Conservation (phyloP, 2,888 invertebrate genomes). For the Hypolimnas misippus region DNA sequence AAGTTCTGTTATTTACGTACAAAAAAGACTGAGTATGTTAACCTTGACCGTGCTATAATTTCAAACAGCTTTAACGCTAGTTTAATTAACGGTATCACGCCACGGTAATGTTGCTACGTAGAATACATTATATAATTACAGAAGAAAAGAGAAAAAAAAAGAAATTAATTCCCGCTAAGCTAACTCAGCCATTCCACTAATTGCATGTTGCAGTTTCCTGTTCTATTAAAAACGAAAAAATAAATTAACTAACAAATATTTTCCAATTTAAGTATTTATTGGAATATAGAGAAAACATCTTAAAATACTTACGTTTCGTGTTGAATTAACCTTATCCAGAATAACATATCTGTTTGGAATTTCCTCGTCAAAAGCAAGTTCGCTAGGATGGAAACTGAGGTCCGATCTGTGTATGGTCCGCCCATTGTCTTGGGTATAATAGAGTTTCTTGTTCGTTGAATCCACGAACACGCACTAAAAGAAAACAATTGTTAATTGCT, state of each 20-base stretch:
- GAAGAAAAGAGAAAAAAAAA: too few relatives aligned
- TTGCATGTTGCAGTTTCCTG: too few relatives aligned
- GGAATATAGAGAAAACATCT: too few relatives aligned
- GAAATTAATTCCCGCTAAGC: too few relatives aligned
- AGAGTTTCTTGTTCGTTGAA: slow-evolving; percentile 89
- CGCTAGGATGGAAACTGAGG: slow-evolving; percentile 90
- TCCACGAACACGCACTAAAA: slow-evolving; percentile 94
- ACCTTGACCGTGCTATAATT: slow-evolving; percentile 6
- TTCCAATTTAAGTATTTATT: too few relatives aligned
- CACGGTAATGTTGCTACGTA: not conserved
- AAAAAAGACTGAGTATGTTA: not conserved
- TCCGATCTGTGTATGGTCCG: slow-evolving; percentile 85
- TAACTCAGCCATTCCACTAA: too few relatives aligned
- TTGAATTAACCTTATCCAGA: slow-evolving; percentile 88
- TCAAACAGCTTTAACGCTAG: not conserved
- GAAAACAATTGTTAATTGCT: not conserved
- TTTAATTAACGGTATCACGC: slow-evolving; percentile 6
- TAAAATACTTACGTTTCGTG: slow-evolving; percentile 69
- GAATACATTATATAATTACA: not conserved
- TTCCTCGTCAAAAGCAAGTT: slow-evolving; percentile 89
- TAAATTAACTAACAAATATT: too few relatives aligned
- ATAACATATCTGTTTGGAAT: slow-evolving; percentile 88
- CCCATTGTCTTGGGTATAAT: slow-evolving; percentile 90
- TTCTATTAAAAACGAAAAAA: too few relatives aligned
- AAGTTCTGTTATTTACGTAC: not conserved